Evolutionary conservation across 2,113 vertebrate genomes (phyloP).

Genomic region (Callithrix jacchus): DNA sequence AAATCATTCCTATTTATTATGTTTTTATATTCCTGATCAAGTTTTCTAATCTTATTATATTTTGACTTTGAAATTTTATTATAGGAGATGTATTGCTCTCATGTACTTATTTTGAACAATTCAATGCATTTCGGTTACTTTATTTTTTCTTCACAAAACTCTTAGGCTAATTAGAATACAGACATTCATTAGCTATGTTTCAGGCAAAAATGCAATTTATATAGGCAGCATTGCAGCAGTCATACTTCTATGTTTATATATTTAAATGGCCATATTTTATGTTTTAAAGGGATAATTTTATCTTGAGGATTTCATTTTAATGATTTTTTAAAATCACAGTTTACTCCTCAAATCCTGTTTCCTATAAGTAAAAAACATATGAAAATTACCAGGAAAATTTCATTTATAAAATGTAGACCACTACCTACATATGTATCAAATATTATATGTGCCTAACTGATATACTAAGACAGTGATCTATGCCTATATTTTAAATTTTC

Average conservation of each 20-base stretch:
- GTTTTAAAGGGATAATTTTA: not conserved
- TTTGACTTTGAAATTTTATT: conserved; percentile 58
- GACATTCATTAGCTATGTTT: not conserved
- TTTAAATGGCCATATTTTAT: conserved; percentile 21
- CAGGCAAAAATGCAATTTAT: conserved; percentile 8
- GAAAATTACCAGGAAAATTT: not conserved
- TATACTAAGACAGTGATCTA: not conserved
- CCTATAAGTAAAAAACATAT: conserved; percentile 18
- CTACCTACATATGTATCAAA: not conserved
- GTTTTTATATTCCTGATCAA: conserved; percentile 13
- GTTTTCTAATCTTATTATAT: conserved; percentile 49
- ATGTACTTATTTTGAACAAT: not conserved
- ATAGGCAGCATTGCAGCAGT: not conserved
- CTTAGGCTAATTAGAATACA: not conserved
- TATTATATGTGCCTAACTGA: not conserved
- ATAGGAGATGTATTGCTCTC: conserved; percentile 3
- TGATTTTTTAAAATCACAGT: not conserved
- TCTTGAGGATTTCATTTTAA: conserved; percentile 4
- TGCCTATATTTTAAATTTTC: not conserved
- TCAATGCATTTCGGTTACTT: not conserved
- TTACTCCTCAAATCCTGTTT: conserved; percentile 30
- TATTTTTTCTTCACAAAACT: not conserved
- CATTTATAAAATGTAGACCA: not conserved
- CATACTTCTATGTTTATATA: not conserved
- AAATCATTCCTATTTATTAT: conserved; percentile 54